Evolutionary conservation across 1,140 invertebrate genomes (phyloP).

Genomic region (Leptinotarsa defecta): DNA sequence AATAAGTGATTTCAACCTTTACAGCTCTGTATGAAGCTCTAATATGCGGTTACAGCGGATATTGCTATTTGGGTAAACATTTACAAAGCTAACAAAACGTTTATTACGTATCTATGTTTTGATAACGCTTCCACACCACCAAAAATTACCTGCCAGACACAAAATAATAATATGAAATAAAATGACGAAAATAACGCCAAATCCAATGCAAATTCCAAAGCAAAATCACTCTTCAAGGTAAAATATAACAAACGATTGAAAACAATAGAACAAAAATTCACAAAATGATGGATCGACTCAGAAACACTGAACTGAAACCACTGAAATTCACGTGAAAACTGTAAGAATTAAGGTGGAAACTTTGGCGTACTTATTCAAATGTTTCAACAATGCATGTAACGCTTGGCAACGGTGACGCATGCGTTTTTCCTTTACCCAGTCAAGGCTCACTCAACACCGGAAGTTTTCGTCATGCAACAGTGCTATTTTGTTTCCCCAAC

Average conservation of each 20-base stretch:
- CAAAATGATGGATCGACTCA: constrained; percentile 14
- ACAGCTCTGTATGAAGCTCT: background rate
- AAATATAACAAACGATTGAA: background rate
- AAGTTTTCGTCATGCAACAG: constrained; percentile 55
- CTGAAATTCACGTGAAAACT: constrained; percentile 54
- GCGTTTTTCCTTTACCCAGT: constrained; percentile 43
- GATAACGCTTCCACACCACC: background rate
- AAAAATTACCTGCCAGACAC: background rate
- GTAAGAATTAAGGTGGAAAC: constrained; percentile 48
- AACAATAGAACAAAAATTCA: background rate
- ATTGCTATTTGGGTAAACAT: background rate
- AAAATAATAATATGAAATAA: background rate
- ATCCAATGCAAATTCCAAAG: background rate
- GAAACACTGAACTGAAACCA: constrained; percentile 50
- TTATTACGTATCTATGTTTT: background rate
- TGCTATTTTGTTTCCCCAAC: constrained; percentile 51
- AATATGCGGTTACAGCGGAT: background rate
- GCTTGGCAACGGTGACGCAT: constrained; percentile 52
- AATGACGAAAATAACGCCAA: background rate
- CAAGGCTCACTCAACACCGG: constrained; percentile 49
- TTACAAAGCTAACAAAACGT: background rate
- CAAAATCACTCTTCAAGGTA: background rate
- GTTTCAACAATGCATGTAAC: constrained; percentile 51
- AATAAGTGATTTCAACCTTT: background rate
- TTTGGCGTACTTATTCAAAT: constrained; percentile 55